A percentile compares a stretch with the other conserved stretches of the same genome.
Evolutionary conservation across 2,888 invertebrate genomes (phyloP).

Genomic region (Tetheella fluctuosa): DNA sequence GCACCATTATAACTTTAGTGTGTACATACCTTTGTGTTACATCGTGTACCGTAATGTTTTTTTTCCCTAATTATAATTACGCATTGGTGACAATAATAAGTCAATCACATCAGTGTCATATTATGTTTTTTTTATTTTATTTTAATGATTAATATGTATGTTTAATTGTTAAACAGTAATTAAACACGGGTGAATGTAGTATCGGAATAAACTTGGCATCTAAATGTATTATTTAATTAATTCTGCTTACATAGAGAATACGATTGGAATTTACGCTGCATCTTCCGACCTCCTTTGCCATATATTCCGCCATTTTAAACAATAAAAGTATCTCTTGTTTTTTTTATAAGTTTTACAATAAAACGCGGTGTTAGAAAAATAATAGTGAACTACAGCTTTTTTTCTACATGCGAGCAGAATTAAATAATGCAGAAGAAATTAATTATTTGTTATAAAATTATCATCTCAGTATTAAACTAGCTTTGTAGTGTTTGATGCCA

Average conservation of each 20-base stretch:
- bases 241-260: slow-evolving; percentile 13
- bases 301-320: background rate
- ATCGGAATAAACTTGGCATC: slow-evolving; percentile 44
- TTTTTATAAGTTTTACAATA: background rate
- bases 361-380: background rate
- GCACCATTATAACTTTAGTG: slow-evolving; percentile 39
- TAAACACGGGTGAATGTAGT: slow-evolving; percentile 46
- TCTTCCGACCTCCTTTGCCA: slow-evolving; percentile 8
- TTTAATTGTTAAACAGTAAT: slow-evolving; percentile 20
- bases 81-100: slow-evolving; percentile 62
- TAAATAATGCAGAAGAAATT: slow-evolving; percentile 20
- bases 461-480: slow-evolving; percentile 76
- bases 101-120: slow-evolving; percentile 72
- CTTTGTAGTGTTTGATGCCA: slow-evolving; percentile 74
- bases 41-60: slow-evolving; percentile 21
- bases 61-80: slow-evolving; percentile 26
- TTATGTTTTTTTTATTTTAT: slow-evolving; percentile 21
- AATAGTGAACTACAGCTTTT: slow-evolving; percentile 19
- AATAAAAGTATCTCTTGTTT: background rate
- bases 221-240: slow-evolving; percentile 39
- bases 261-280: background rate
- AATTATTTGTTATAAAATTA: slow-evolving; percentile 39
- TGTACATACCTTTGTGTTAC: slow-evolving; percentile 53
- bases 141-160: slow-evolving; percentile 15
- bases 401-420: slow-evolving; percentile 33